These are phyloP conservation scores for Sebastes minor DNA, from an alignment of 2,797 vertebrate genomes.

Conservation along the genomic window DNA sequence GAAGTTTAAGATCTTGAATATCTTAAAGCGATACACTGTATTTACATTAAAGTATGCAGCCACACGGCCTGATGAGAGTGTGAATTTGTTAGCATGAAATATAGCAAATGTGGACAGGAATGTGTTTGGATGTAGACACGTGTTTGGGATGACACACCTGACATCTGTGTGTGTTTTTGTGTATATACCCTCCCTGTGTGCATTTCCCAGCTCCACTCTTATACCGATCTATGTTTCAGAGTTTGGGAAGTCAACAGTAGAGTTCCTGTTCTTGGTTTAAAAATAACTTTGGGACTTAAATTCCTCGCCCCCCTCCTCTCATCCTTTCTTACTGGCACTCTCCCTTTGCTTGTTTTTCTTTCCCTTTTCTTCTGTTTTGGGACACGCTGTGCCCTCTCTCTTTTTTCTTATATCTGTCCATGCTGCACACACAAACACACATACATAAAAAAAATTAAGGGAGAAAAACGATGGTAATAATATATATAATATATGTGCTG, in stretches of 20 bases:
- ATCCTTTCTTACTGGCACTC: constrained; percentile 60
- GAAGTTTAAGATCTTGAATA: not conserved
- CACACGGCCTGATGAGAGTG: not conserved
- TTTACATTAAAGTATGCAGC: constrained; percentile 14
- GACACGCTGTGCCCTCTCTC: constrained; percentile 51
- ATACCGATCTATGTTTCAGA: constrained; percentile 55
- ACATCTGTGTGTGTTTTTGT: constrained; percentile 1
- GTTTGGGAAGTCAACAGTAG: constrained; percentile 79
- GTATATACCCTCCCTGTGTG: constrained; percentile 6
- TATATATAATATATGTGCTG: not conserved
- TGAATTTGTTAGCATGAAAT: constrained; percentile 12
- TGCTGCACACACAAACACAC: not conserved
- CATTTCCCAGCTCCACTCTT: constrained; percentile 28
- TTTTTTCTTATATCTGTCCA: constrained; percentile 11
- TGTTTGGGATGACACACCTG: constrained; percentile 27
- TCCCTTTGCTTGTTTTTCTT: constrained; percentile 59
- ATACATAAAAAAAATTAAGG: not conserved
- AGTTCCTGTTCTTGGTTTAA: constrained; percentile 82
- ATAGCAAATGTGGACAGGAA: not conserved
- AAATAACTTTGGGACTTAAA: constrained; percentile 79
- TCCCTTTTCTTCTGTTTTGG: constrained; percentile 62
- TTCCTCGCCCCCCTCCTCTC: constrained; percentile 53
- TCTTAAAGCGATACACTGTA: not conserved
- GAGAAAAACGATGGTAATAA: not conserved
- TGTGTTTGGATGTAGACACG: constrained; percentile 10